These are phyloP conservation scores for Epinotia nisella DNA, from an alignment of 2,888 invertebrate genomes.

Conservation along the genomic window DNA sequence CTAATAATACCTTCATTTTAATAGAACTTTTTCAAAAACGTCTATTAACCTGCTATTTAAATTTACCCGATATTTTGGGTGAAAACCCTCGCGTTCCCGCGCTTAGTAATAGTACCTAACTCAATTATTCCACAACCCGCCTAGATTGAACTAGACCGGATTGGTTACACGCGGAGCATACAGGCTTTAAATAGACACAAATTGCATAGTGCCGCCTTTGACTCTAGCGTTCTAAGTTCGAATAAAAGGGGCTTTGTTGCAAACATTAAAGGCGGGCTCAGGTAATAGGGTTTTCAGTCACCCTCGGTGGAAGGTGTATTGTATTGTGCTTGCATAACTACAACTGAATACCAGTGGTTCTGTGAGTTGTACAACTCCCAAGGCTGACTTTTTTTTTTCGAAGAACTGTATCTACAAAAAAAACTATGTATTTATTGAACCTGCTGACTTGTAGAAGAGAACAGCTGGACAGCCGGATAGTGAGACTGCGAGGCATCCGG, in stretches of 20 bases:
- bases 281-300: background rate
- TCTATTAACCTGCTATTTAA: too few species aligned
- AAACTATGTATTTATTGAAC: too few species aligned
- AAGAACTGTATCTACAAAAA: too few species aligned
- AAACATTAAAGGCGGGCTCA: background rate
- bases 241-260: conserved; percentile 11
- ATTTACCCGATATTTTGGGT: background rate
- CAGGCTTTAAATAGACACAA: conserved; percentile 5
- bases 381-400: too few species aligned
- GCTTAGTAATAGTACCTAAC: too few species aligned
- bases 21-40: too few species aligned
- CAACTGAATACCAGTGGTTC: too few species aligned
- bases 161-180: background rate
- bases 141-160: conserved; percentile 1
- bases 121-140: conserved; percentile 17
- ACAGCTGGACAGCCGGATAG: too few species aligned
- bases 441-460: too few species aligned
- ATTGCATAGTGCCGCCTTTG: conserved; percentile 22
- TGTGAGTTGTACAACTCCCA: too few species aligned
- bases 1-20: too few species aligned
- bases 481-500: too few species aligned
- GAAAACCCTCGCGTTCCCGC: background rate
- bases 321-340: background rate
- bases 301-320: background rate
- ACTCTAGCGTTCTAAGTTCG: background rate